Evolutionary conservation across 92 coral and sea anemone species (phyloP).

Genomic region (Nematostella vectensis): DNA sequence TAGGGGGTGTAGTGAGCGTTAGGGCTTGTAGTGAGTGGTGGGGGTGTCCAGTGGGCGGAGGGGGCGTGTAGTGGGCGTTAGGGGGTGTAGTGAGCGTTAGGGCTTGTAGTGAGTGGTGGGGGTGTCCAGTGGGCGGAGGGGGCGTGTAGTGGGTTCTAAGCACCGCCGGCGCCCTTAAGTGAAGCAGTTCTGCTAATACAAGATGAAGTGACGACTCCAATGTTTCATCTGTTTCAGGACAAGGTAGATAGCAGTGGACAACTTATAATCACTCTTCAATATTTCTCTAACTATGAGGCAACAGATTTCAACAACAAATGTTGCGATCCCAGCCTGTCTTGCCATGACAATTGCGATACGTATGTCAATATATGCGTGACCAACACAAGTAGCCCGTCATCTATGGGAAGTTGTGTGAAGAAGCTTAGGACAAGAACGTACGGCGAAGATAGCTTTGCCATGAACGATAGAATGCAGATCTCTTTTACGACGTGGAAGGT

Average conservation of each 20-base stretch:
- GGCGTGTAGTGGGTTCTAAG: no score
- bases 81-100: no score
- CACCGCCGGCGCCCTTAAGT: no score
- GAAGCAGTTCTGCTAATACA: no score
- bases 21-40: no score
- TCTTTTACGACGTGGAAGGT: background rate
- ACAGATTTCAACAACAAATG: background rate
- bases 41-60: no score
- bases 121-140: no score
- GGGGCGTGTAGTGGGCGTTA: no score
- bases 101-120: no score
- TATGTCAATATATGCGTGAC: conserved; percentile 10
- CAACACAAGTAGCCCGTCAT: background rate
- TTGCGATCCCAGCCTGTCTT: background rate
- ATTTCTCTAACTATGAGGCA: conserved; percentile 1
- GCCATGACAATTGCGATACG: conserved; percentile 1
- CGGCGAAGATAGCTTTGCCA: conserved; percentile 1
- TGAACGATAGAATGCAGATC: background rate
- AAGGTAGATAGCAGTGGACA: background rate
- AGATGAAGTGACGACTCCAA: background rate
- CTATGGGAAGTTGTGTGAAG: background rate
- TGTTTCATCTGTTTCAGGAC: conserved; percentile 1
- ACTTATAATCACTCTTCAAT: background rate
- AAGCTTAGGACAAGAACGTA: background rate
- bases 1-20: no score